These are phyloP conservation scores for Ommatoiulus sabulosus DNA, from an alignment of 2,888 invertebrate genomes.

Conservation along the genomic window DNA sequence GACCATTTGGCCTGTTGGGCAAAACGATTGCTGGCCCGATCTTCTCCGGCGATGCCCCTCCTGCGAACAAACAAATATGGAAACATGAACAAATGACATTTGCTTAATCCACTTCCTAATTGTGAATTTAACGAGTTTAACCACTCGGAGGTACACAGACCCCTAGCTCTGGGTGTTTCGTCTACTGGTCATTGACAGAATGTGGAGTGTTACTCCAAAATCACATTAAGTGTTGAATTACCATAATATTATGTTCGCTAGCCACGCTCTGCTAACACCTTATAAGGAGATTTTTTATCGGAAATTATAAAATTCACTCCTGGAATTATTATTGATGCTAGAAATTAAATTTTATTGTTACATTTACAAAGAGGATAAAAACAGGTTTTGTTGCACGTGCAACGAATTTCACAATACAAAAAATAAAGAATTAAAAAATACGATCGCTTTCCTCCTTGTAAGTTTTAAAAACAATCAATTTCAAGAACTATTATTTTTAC, in stretches of 20 bases:
- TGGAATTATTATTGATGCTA: too few relatives aligned
- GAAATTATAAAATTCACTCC: too few relatives aligned
- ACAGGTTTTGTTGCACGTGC: too few relatives aligned
- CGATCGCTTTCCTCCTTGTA: too few relatives aligned
- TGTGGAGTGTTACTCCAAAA: not conserved
- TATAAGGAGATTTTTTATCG: not conserved
- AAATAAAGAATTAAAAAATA: too few relatives aligned
- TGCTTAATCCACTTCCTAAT: not conserved
- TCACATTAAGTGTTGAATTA: not conserved
- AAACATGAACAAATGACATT: not conserved
- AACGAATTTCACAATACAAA: too few relatives aligned
- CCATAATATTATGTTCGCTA: not conserved
- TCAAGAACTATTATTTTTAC: too few relatives aligned
- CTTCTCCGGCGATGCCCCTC: not conserved
- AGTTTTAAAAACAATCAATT: too few relatives aligned
- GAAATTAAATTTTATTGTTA: too few relatives aligned
- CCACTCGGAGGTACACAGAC: not conserved
- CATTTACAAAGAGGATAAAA: too few relatives aligned
- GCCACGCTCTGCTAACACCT: not conserved
- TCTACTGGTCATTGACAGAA: conserved; percentile 22
- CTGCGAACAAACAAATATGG: not conserved
- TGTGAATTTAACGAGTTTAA: not conserved
- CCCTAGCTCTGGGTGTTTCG: not conserved
- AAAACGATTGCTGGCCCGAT: not conserved
- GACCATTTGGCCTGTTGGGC: not conserved